phyloP scores from a whole-genome alignment of 2,797 vertebrate species.

The Bradypodion ventrale region DNA sequence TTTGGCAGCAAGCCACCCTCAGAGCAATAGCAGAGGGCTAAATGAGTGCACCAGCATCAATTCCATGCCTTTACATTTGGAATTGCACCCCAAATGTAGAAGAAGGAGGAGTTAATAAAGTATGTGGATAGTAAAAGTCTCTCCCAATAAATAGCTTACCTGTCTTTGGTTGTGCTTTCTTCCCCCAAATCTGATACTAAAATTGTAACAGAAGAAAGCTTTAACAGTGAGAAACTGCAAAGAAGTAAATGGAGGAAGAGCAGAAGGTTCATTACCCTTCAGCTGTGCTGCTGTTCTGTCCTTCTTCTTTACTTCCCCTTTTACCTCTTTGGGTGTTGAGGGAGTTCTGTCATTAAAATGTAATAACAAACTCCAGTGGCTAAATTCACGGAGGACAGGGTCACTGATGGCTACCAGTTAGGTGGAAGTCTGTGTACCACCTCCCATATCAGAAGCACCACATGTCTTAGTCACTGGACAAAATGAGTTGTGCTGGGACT shows the following conservation, averaged over 20 bases:
- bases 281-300: background rate
- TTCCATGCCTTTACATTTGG: background rate
- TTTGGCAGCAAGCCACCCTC: background rate
- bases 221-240: background rate
- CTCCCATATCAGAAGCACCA: background rate
- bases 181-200: background rate
- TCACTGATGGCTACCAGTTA: no score
- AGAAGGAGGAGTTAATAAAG: background rate
- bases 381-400: background rate
- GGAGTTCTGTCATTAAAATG: background rate
- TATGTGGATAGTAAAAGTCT: background rate
- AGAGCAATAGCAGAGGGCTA: background rate
- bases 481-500: no score
- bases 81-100: background rate
- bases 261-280: background rate
- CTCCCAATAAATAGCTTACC: no score
- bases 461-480: no score
- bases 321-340: no score
- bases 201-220: background rate
- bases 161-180: background rate
- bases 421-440: background rate
- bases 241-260: background rate
- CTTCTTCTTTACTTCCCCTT: no score
- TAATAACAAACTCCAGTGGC: background rate
- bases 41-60: background rate